Evolutionary conservation across 2,797 vertebrate genomes (phyloP).

Genomic region (Gymnothorax javanicus): DNA sequence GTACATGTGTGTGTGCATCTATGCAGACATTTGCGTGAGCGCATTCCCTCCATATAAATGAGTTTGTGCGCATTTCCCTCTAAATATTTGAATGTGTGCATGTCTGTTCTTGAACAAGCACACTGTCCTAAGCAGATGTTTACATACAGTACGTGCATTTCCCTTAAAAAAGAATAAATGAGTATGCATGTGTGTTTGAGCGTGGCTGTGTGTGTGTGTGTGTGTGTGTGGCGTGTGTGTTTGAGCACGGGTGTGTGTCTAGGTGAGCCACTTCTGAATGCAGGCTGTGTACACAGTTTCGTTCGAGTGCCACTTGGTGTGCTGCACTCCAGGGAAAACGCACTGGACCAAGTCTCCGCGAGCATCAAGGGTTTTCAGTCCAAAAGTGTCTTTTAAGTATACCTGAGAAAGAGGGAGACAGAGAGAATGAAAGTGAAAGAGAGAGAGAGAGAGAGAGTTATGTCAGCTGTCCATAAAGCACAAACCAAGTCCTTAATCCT

Average conservation of each 20-base stretch:
- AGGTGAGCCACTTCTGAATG: slow-evolving; percentile 86
- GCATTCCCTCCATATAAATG: background rate
- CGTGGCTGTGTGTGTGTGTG: slow-evolving; percentile 14
- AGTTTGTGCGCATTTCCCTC: background rate
- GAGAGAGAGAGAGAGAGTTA: background rate
- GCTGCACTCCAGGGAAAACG: slow-evolving; percentile 73
- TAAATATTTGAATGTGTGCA: background rate
- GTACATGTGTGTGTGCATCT: background rate
- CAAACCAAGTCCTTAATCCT: background rate
- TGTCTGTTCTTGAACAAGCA: background rate
- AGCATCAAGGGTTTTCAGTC: slow-evolving; percentile 81
- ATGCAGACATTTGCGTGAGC: background rate
- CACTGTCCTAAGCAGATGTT: background rate
- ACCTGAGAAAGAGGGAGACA: slow-evolving; percentile 63
- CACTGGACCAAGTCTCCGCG: slow-evolving; percentile 80
- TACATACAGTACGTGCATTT: slow-evolving; percentile 1
- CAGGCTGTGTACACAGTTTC: slow-evolving; percentile 80
- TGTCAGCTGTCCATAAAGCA: too few relatives aligned
- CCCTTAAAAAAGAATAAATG: slow-evolving; percentile 6
- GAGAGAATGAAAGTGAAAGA: background rate
- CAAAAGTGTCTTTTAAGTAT: slow-evolving; percentile 81
- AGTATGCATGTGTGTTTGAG: background rate
- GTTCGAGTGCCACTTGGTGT: slow-evolving; percentile 86
- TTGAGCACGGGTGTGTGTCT: slow-evolving; percentile 38
- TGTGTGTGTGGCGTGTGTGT: background rate